Conservation (phyloP, 2,797 vertebrate genomes). For the Aeoliscus strigatus region DNA sequence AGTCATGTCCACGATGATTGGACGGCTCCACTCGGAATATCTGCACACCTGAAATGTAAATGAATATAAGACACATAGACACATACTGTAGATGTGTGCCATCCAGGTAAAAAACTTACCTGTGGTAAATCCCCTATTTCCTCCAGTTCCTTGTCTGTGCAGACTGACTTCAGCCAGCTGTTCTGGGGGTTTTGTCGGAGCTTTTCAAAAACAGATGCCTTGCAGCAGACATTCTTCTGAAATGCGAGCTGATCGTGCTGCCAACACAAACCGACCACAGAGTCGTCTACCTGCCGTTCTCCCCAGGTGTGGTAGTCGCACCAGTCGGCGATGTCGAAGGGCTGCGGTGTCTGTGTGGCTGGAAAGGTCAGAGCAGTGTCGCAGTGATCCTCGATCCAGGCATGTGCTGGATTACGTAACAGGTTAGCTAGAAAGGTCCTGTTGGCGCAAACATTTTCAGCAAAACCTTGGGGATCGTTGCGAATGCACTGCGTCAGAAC, state of each 20-base stretch:
- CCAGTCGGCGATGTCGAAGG: constrained; percentile 48
- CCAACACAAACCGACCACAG: constrained; percentile 75
- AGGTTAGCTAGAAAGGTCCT: constrained; percentile 55
- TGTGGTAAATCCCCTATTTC: constrained; percentile 37
- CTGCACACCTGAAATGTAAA: constrained; percentile 55
- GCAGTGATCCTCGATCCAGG: constrained; percentile 68
- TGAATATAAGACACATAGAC: too few species aligned
- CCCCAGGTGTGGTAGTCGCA: constrained; percentile 72
- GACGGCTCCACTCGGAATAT: constrained; percentile 71
- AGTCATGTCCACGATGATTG: constrained; percentile 76
- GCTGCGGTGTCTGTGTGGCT: constrained; percentile 1
- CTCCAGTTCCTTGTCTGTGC: constrained; percentile 41
- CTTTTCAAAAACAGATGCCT: constrained; percentile 49
- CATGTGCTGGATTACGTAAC: constrained; percentile 38
- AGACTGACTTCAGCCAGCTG: constrained; percentile 66
- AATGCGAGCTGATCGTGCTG: constrained; percentile 64
- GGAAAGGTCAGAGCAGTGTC: constrained; percentile 10
- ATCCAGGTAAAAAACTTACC: constrained; percentile 41
- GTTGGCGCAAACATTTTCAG: constrained; percentile 64
- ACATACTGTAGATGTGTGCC: not conserved
- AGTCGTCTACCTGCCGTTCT: constrained; percentile 54
- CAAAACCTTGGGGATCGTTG: constrained; percentile 61
- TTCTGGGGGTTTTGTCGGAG: constrained; percentile 63
- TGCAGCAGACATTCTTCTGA: constrained; percentile 71
- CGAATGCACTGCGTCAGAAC: constrained; percentile 63